Conservation (phyloP, 2,113 vertebrate species). For the Charadrius vociferus region DNA sequence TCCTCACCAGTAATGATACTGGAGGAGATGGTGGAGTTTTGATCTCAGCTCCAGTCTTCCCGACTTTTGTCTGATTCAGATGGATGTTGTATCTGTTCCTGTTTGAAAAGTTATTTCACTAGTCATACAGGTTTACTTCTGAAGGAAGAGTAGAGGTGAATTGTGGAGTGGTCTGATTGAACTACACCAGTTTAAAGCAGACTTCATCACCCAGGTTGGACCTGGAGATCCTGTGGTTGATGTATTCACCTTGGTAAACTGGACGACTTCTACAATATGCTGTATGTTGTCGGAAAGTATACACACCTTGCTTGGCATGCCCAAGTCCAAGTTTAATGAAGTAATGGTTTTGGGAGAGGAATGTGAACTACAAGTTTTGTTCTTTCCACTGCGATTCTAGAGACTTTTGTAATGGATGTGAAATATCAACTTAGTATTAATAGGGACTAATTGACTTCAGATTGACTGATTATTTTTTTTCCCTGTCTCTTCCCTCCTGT, state of each 20-base stretch:
- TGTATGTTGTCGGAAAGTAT: background rate
- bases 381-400: background rate
- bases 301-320: background rate
- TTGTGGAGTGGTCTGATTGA: background rate
- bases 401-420: background rate
- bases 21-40: background rate
- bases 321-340: background rate
- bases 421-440: constrained; percentile 1
- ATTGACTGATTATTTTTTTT: background rate
- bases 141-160: background rate
- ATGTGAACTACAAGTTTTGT: background rate
- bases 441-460: background rate
- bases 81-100: background rate
- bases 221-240: background rate
- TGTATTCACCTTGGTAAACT: background rate
- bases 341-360: background rate
- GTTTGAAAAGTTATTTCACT: background rate
- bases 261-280: no score
- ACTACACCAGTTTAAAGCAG: background rate
- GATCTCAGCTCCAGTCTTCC: background rate
- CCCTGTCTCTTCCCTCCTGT: background rate
- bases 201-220: no score
- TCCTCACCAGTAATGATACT: background rate
- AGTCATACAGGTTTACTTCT: background rate
- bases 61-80: background rate